Conservation (phyloP, 2,888 invertebrate genomes). For the Endotricha flammealis region DNA sequence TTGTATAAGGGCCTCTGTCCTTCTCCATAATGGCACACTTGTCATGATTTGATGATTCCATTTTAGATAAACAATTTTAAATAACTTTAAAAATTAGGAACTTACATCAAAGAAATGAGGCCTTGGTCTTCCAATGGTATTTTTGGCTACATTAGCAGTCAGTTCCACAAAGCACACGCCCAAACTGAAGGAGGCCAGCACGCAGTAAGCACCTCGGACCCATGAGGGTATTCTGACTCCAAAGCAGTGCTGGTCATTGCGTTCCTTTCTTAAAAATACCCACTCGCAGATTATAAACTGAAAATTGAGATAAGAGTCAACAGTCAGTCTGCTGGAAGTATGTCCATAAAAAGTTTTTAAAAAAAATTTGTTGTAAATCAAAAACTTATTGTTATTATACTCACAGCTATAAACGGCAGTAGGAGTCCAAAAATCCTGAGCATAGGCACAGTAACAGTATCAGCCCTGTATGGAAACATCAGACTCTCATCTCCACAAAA, state of each 20-base stretch:
- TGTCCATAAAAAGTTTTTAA: conserved; percentile 6
- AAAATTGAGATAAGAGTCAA: conserved; percentile 8
- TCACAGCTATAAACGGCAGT: conserved; percentile 83
- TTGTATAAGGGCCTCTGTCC: no score
- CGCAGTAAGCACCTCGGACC: conserved; percentile 84
- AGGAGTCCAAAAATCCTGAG: conserved; percentile 21
- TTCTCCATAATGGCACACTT: no score
- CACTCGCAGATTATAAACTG: conserved; percentile 64
- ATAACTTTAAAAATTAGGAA: no score
- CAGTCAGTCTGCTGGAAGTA: neutral
- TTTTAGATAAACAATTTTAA: no score
- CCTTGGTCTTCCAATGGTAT: conserved; percentile 93
- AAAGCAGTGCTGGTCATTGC: conserved; percentile 61
- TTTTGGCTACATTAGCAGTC: conserved; percentile 94
- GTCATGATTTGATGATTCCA: no score
- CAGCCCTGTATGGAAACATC: conserved; percentile 87
- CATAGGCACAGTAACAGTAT: conserved; percentile 81
- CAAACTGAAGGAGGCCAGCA: conserved; percentile 86
- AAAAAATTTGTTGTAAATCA: neutral
- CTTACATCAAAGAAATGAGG: conserved; percentile 93
- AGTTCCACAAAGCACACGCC: conserved; percentile 90
- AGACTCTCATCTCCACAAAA: conserved; percentile 96
- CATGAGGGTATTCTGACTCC: conserved; percentile 82
- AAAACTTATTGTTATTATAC: conserved; percentile 32
- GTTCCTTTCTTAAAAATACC: conserved; percentile 49